A percentile compares a stretch with the other conserved stretches of the same genome.
These are phyloP conservation scores for Eupithecia centaureata DNA, from an alignment of 2,888 invertebrate genomes.

Conservation along the genomic window DNA sequence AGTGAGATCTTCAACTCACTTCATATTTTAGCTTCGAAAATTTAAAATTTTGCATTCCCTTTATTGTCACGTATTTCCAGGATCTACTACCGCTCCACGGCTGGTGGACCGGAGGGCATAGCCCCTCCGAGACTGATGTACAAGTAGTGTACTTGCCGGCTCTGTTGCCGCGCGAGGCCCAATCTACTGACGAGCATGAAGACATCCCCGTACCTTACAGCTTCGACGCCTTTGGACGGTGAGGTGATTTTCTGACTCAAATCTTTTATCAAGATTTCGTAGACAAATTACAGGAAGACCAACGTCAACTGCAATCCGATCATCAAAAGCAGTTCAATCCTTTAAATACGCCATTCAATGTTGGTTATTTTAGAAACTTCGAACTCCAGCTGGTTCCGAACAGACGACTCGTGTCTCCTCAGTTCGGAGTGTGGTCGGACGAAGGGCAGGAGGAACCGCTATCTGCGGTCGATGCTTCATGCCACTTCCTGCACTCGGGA, in stretches of 20 bases:
- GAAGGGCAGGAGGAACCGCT: constrained; percentile 68
- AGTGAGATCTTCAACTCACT: background rate
- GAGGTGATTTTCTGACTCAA: constrained; percentile 36
- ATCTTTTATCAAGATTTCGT: background rate
- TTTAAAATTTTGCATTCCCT: background rate
- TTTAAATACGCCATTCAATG: constrained; percentile 4
- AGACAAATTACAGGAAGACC: background rate
- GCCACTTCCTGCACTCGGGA: constrained; percentile 87
- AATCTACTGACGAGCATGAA: constrained; percentile 61
- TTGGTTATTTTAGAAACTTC: constrained; percentile 76
- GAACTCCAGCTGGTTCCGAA: constrained; percentile 86
- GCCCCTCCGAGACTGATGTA: constrained; percentile 71
- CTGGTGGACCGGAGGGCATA: constrained; percentile 62
- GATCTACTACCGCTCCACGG: constrained; percentile 63
- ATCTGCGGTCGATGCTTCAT: constrained; percentile 73
- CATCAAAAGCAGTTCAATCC: background rate
- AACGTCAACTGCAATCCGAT: background rate
- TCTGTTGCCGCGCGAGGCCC: constrained; percentile 74
- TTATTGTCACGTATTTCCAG: constrained; percentile 46
- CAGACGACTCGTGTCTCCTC: constrained; percentile 83
- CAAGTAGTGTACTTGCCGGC: constrained; percentile 86
- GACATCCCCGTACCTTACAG: constrained; percentile 81
- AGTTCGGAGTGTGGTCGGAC: constrained; percentile 85
- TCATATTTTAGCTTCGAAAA: too few species aligned
- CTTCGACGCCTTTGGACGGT: constrained; percentile 86